phyloP scores from a whole-genome alignment of 2,888 invertebrate species.

The Altica lythri region DNA sequence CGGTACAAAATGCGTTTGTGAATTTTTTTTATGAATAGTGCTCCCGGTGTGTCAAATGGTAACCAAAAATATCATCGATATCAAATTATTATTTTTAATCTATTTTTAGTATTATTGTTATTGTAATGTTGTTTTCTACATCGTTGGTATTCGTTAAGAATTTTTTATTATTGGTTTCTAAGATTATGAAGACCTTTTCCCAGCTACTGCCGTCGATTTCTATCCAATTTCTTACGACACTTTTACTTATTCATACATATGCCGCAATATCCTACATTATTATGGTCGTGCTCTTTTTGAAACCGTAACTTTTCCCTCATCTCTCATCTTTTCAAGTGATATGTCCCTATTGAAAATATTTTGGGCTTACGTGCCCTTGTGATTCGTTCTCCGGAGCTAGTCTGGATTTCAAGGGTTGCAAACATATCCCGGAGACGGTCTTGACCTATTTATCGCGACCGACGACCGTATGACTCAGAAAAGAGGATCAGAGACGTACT shows the following conservation, averaged over 20 bases:
- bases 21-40: too few relatives aligned
- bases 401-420: conserved; percentile 24
- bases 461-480: conserved; percentile 2
- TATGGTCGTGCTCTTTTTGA: conserved; percentile 4
- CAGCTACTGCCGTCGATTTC: too few relatives aligned
- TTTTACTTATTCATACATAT: conserved; percentile 10
- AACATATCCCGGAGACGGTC: conserved; percentile 18
- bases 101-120: too few relatives aligned
- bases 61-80: too few relatives aligned
- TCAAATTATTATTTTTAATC: too few relatives aligned
- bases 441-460: conserved; percentile 25
- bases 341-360: conserved; percentile 16
- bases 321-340: conserved; percentile 1
- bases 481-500: background rate
- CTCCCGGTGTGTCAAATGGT: too few relatives aligned
- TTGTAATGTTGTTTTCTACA: too few relatives aligned
- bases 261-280: conserved; percentile 2
- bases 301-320: background rate
- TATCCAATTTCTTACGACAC: too few relatives aligned
- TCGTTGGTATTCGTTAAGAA: too few relatives aligned
- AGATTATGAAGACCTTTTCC: too few relatives aligned
- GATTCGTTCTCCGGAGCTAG: conserved; percentile 9
- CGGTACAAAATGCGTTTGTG: too few relatives aligned
- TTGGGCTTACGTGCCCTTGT: conserved; percentile 14
- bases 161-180: too few relatives aligned